Conservation (phyloP, 2,113 vertebrate species). For the Dicaeum eximium region DNA sequence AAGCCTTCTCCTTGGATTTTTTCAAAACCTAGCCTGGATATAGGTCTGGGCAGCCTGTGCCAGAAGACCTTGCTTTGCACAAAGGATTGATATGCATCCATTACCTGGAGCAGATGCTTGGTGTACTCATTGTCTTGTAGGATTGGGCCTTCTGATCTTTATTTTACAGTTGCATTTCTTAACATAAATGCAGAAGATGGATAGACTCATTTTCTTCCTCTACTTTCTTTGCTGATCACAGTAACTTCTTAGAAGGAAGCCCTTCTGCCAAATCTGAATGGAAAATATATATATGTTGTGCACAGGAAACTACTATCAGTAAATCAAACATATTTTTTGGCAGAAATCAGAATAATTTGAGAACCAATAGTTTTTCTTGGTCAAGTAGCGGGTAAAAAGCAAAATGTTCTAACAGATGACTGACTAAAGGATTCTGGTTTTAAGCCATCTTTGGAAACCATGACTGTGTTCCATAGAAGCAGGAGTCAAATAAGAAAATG, state of each 20-base stretch:
- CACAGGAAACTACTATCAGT: background rate
- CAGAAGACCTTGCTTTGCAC: background rate
- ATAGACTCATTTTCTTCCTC: background rate
- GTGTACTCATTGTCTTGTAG: background rate
- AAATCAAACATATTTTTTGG: background rate
- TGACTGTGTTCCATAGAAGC: background rate
- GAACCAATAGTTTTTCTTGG: background rate
- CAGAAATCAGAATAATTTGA: background rate
- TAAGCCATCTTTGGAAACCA: background rate
- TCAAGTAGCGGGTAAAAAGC: fast-evolving
- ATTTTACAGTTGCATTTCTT: background rate
- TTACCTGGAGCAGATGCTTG: background rate
- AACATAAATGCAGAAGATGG: background rate
- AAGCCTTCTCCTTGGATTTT: background rate
- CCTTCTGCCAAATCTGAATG: background rate
- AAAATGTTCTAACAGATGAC: background rate
- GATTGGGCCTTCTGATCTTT: background rate
- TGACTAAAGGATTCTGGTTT: background rate
- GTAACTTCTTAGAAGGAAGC: background rate
- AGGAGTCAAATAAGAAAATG: background rate
- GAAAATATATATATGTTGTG: background rate
- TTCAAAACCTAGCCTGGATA: background rate
- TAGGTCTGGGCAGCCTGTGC: background rate
- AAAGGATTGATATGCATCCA: background rate
- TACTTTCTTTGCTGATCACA: background rate